Evolutionary conservation across 2,797 vertebrate genomes (phyloP), one percentile per base, ranked within the genome.

Genomic region (Hippocampus kuda): DNA sequence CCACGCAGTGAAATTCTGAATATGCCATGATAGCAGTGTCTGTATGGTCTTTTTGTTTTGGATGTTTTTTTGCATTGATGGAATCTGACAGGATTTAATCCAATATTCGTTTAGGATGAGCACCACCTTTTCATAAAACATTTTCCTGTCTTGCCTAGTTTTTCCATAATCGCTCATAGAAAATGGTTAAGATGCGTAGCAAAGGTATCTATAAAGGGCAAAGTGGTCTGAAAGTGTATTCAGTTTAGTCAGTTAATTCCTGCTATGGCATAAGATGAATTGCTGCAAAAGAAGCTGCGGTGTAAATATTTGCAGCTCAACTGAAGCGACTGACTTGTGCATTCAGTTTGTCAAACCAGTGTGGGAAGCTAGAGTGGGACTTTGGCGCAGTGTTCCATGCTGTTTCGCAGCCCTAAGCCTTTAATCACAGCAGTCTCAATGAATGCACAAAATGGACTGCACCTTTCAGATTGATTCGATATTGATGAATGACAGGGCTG

Each of bases 301-400:
- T 83, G 80, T 85, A 81, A 85, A 88, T 86, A 85, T 88, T 86
- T 85, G 84, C 81, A 41, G 77, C 81, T 77, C 69, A 83, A 83
- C 81, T 81, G 81, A 84, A 84, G 76, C 83, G 34, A 79, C 75
- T 81, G 79, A 77, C 79, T 81, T 77, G 78, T 68, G 77, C 76
- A 79, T 86, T 86, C 76, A 75, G 80, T 84, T 85, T 69, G 79
- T 78, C 70, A 70, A 73, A 77, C 81, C 77, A 73, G 74, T 79
- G 82, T 80, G 70, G 54, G 77, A 68, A 78, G 81, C 72, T 3
- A 63, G 77, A 78, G 77, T 62, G 75, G 77, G 77, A 69, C 82
- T 79, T 64, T 61, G 34, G 65, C 42, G 24, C 71, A 10, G 38
- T 59, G 56, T 72, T 84, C 72, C 72, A 65, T 61, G n/a, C 72